Evolutionary conservation across 2,113 vertebrate species (phyloP).

Genomic region (Sinocyclocheilus grahami): DNA sequence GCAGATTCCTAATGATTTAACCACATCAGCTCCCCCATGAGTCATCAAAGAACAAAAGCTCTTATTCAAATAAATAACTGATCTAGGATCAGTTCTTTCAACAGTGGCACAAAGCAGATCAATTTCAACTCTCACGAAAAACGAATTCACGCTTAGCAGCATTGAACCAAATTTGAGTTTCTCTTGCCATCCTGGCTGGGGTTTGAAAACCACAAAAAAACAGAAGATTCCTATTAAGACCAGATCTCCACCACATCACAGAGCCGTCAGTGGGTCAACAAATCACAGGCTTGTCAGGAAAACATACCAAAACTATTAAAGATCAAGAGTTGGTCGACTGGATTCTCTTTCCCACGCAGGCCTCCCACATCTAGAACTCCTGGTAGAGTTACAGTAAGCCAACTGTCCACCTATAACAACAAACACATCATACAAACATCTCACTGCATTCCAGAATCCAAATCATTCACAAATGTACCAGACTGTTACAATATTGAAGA

Average conservation of each 20-base stretch:
- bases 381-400: neutral
- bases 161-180: neutral
- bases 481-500: neutral
- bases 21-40: constrained; percentile 63
- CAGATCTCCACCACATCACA: constrained; percentile 51
- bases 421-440: neutral
- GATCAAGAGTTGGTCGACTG: constrained; percentile 1
- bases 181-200: constrained; percentile 12
- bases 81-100: constrained; percentile 23
- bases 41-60: constrained; percentile 77
- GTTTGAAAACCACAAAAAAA: constrained; percentile 12
- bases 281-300: constrained; percentile 10
- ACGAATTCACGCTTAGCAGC: neutral
- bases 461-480: constrained; percentile 25
- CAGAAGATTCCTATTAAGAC: constrained; percentile 31
- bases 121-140: constrained; percentile 11
- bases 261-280: neutral
- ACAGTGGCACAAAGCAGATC: constrained; percentile 21
- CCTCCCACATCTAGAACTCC: constrained; percentile 4
- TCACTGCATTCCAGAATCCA: neutral
- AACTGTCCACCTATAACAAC: constrained; percentile 13
- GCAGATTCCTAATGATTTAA: constrained; percentile 71
- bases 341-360: constrained; percentile 6
- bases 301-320: constrained; percentile 36
- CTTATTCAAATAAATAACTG: constrained; percentile 67